phyloP scores from a whole-genome alignment of 1,140 invertebrate genomes.

The Muscidifurax raptorellus region DNA sequence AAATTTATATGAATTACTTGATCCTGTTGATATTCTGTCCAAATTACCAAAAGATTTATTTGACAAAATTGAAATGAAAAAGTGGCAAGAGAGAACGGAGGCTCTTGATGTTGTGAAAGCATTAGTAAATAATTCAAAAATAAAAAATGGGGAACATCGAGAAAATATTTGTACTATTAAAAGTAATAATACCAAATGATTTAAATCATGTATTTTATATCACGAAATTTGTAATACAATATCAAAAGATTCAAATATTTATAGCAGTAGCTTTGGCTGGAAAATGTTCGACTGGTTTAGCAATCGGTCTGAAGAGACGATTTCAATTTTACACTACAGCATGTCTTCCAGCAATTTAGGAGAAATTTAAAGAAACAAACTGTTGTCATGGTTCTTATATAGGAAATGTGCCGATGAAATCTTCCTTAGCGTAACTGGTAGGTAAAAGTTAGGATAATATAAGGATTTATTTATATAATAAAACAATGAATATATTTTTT shows the following conservation, averaged over 20 bases:
- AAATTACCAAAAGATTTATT: constrained; percentile 97
- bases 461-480: not conserved
- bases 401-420: constrained; percentile 95
- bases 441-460: not conserved
- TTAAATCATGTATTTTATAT: not conserved
- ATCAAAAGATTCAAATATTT: constrained; percentile 96
- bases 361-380: constrained; percentile 97
- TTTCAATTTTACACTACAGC: constrained; percentile 89
- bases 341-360: constrained; percentile 87
- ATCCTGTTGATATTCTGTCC: constrained; percentile 94
- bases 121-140: constrained; percentile 88
- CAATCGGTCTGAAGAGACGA: constrained; percentile 90
- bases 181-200: constrained; percentile 77
- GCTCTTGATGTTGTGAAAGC: constrained; percentile 88
- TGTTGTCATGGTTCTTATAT: constrained; percentile 89
- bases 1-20: constrained; percentile 93
- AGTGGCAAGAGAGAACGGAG: constrained; percentile 98
- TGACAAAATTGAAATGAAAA: constrained; percentile 96
- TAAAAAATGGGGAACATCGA: constrained; percentile 95
- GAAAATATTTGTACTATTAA: constrained; percentile 90
- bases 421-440: constrained; percentile 83
- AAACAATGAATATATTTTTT: constrained; percentile 38
- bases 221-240: constrained; percentile 74
- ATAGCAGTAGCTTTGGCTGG: constrained; percentile 92
- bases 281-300: constrained; percentile 89